Conservation (phyloP, 2,113 vertebrate species). For the Heterochromis multidens region DNA sequence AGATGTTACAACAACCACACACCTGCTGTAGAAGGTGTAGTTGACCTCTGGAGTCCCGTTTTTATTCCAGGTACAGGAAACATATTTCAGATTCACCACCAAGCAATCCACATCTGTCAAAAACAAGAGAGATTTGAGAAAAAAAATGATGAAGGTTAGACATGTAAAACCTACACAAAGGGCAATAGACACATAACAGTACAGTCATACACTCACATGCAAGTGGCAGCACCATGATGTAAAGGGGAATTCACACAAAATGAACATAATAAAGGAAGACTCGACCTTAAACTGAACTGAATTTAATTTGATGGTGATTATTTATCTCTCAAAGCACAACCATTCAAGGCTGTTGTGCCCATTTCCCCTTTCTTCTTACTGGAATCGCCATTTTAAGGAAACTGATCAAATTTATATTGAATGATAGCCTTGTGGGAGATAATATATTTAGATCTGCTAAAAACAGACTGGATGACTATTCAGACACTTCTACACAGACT, state of each 20-base stretch:
- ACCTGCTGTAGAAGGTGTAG: slow-evolving; percentile 53
- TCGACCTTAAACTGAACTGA: rapidly evolving
- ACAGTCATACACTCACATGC: neutral
- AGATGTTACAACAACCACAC: neutral
- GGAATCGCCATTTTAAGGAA: neutral
- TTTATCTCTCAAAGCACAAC: neutral
- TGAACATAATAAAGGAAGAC: neutral
- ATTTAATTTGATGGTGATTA: neutral
- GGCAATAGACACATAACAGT: neutral
- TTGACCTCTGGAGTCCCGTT: slow-evolving; percentile 13
- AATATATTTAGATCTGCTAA: neutral
- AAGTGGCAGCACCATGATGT: neutral
- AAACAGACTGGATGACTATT: neutral
- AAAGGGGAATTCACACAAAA: slow-evolving; percentile 12
- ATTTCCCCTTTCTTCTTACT: rapidly evolving
- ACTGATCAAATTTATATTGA: neutral
- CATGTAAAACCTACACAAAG: neutral
- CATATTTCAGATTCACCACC: slow-evolving; percentile 28
- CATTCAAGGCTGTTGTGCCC: neutral
- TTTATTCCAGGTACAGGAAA: slow-evolving; percentile 47
- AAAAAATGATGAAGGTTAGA: neutral
- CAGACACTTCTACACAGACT: neutral
- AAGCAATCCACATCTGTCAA: slow-evolving; percentile 48
- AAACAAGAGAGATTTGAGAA: neutral
- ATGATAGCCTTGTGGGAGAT: neutral